Conservation (phyloP, 2,888 invertebrate genomes). For the Alsophila aescularia region DNA sequence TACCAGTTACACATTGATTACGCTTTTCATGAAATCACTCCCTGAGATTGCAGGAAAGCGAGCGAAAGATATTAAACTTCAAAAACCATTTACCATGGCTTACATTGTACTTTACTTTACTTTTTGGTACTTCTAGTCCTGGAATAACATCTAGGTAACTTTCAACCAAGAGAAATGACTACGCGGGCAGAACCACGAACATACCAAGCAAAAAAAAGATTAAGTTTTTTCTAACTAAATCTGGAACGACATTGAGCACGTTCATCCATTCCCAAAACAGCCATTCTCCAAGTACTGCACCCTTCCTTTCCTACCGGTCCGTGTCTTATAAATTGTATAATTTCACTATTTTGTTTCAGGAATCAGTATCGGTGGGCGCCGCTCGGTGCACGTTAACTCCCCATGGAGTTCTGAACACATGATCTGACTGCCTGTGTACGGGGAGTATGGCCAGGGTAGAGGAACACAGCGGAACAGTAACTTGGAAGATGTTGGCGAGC, state of each 20-base stretch:
- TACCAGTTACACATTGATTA: too few species aligned
- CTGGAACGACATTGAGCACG: background rate
- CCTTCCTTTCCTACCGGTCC: background rate
- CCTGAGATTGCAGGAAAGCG: too few species aligned
- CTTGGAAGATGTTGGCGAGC: too few species aligned
- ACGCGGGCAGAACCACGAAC: too few species aligned
- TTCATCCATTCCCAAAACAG: background rate
- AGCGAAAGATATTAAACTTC: too few species aligned
- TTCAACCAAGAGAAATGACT: too few species aligned
- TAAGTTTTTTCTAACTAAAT: background rate
- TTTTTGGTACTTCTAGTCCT: too few species aligned
- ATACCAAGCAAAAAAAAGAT: background rate
- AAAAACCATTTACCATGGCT: too few species aligned
- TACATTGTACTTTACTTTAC: too few species aligned
- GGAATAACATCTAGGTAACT: too few species aligned
- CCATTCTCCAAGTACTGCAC: background rate
- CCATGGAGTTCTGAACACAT: conserved; percentile 46
- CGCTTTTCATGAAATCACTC: too few species aligned
- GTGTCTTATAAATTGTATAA: conserved; percentile 42
- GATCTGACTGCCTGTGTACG: conserved; percentile 45
- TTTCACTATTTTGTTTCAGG: conserved; percentile 44
- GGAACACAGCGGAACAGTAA: background rate
- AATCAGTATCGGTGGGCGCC: conserved; percentile 52
- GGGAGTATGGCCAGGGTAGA: conserved; percentile 19
- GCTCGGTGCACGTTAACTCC: conserved; percentile 52